Percentiles rank a stretch among this genome's conserved stretches.
Evolutionary conservation across 1,140 invertebrate species (phyloP).

Genomic region (Odontomachus brunneus): DNA sequence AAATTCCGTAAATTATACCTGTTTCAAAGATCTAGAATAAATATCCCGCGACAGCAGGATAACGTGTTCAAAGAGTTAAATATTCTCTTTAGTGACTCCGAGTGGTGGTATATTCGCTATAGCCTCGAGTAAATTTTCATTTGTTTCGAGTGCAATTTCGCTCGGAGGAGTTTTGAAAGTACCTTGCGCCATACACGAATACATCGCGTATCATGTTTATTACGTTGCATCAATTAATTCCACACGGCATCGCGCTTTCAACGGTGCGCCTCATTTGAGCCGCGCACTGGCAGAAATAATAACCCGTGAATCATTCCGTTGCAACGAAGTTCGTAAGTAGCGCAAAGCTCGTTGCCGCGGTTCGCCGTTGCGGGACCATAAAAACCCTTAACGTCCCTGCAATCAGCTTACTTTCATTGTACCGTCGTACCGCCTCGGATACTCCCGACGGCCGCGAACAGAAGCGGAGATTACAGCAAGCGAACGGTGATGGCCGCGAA

Average conservation of each 20-base stretch:
- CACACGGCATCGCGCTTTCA: too few species aligned
- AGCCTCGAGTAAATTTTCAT: too few species aligned
- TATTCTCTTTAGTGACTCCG: too few species aligned
- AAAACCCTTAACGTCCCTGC: conserved; percentile 39
- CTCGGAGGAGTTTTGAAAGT: too few species aligned
- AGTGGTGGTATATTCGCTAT: too few species aligned
- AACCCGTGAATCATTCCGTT: not conserved
- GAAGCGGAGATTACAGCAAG: conserved; percentile 31
- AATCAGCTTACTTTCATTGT: conserved; percentile 54
- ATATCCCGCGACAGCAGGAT: too few species aligned
- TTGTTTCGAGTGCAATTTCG: too few species aligned
- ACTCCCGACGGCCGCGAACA: conserved; percentile 27
- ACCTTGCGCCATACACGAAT: too few species aligned
- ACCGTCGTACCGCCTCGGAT: conserved; percentile 32
- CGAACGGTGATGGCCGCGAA: not conserved
- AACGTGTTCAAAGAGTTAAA: too few species aligned
- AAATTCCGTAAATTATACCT: too few species aligned
- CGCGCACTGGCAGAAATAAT: not conserved
- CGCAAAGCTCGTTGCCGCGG: conserved; percentile 4
- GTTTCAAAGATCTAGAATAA: too few species aligned
- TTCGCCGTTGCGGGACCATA: not conserved
- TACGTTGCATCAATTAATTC: not conserved
- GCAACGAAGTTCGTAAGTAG: not conserved
- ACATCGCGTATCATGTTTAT: not conserved
- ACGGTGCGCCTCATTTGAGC: not conserved